Evolutionary conservation across 2,888 invertebrate genomes (phyloP).

Genomic region (Tetheella fluctuosa): DNA sequence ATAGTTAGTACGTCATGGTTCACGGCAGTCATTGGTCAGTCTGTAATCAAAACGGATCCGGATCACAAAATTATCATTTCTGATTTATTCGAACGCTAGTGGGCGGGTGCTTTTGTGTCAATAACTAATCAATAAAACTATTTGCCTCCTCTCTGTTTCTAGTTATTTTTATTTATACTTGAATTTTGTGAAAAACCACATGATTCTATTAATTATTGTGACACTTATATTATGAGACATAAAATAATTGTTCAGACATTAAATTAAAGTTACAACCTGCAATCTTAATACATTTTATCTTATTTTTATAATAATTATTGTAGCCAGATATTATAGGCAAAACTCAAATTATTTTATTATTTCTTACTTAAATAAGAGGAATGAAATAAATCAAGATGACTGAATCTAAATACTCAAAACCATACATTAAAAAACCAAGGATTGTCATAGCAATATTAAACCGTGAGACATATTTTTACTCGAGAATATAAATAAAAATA

Average conservation of each 20-base stretch:
- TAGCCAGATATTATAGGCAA: too few relatives aligned
- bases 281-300: not conserved
- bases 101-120: slow-evolving; percentile 51
- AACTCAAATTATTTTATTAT: too few relatives aligned
- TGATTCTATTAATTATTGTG: slow-evolving; percentile 11
- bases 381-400: too few relatives aligned
- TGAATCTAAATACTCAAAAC: too few relatives aligned
- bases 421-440: too few relatives aligned
- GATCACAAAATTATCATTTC: slow-evolving; percentile 66
- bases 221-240: not conserved
- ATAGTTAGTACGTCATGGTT: not conserved
- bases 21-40: slow-evolving; percentile 41
- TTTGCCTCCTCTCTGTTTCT: slow-evolving; percentile 17
- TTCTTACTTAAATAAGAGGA: too few relatives aligned
- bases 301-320: too few relatives aligned
- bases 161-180: slow-evolving; percentile 10
- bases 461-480: not conserved
- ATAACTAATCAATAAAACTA: slow-evolving; percentile 24
- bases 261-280: not conserved
- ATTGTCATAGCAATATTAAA: too few relatives aligned
- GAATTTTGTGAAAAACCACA: slow-evolving; percentile 29
- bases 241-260: not conserved
- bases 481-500: not conserved
- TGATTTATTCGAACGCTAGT: slow-evolving; percentile 62
- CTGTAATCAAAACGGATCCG: slow-evolving; percentile 77